phyloP scores from a whole-genome alignment of 2,113 vertebrate species.

The Micromys minutus region DNA sequence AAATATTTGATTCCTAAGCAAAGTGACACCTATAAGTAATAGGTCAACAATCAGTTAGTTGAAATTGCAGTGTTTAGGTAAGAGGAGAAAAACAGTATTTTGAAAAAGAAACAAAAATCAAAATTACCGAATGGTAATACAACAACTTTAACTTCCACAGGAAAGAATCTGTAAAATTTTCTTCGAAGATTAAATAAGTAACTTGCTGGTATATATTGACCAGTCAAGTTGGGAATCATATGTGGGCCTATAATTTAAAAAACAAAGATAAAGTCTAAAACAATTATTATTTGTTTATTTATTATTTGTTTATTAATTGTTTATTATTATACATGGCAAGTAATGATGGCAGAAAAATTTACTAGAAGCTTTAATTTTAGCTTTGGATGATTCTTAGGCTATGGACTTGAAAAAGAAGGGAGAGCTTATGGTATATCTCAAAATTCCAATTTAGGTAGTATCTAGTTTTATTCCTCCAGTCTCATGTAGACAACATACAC shows the following conservation, averaged over 20 bases:
- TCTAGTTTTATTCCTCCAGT: background rate
- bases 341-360: background rate
- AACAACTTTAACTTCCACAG: background rate
- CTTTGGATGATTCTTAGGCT: background rate
- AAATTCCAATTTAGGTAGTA: background rate
- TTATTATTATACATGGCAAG: background rate
- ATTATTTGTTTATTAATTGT: background rate
- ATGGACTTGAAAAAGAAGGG: background rate
- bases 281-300: background rate
- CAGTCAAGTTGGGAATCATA: background rate
- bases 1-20: background rate
- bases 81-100: background rate
- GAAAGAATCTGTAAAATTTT: background rate
- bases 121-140: background rate
- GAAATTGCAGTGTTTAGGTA: background rate
- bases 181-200: background rate
- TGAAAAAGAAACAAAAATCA: background rate
- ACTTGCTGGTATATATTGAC: background rate
- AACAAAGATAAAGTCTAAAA: background rate
- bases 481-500: background rate
- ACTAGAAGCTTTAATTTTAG: background rate
- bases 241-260: background rate
- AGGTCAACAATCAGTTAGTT: background rate
- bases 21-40: background rate
- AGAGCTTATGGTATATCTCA: background rate